A percentile compares a stretch with the other conserved stretches of the same genome.
phyloP scores from a whole-genome alignment of 2,888 invertebrate genomes.

The Melinaea marsaeus region DNA sequence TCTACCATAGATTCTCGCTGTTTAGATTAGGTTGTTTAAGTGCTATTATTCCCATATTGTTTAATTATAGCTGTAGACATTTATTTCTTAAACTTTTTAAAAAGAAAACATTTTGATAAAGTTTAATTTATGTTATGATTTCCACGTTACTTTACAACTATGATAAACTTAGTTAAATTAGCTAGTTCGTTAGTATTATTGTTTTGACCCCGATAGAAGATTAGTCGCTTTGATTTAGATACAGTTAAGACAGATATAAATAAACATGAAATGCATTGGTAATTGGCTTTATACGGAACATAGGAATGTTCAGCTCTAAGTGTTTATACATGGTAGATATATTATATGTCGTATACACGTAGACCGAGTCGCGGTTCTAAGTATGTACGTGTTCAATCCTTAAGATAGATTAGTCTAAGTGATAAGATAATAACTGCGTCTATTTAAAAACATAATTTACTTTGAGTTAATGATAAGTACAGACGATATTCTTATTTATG shows the following conservation, averaged over 20 bases:
- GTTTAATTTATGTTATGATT: conserved; percentile 1
- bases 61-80: not conserved
- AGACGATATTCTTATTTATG: no score
- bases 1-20: conserved; percentile 7
- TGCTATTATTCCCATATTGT: conserved; percentile 10
- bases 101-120: no score
- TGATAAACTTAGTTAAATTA: not conserved
- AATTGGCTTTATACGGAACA: conserved; percentile 77
- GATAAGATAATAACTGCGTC: not conserved
- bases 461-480: conserved; percentile 1
- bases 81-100: not conserved
- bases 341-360: conserved; percentile 51
- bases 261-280: conserved; percentile 77
- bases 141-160: no score
- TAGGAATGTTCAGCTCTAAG: conserved; percentile 73
- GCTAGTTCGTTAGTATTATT: not conserved
- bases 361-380: conserved; percentile 44
- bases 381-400: conserved; percentile 67
- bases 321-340: conserved; percentile 56
- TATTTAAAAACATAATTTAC: not conserved
- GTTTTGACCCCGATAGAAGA: conserved; percentile 7
- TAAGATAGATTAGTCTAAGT: conserved; percentile 36
- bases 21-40: not conserved
- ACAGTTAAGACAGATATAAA: conserved; percentile 54
- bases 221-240: conserved; percentile 38